Evolutionary conservation across 2,113 vertebrate genomes (phyloP).

Genomic region (Lepidiolamprologus cunningtoni): DNA sequence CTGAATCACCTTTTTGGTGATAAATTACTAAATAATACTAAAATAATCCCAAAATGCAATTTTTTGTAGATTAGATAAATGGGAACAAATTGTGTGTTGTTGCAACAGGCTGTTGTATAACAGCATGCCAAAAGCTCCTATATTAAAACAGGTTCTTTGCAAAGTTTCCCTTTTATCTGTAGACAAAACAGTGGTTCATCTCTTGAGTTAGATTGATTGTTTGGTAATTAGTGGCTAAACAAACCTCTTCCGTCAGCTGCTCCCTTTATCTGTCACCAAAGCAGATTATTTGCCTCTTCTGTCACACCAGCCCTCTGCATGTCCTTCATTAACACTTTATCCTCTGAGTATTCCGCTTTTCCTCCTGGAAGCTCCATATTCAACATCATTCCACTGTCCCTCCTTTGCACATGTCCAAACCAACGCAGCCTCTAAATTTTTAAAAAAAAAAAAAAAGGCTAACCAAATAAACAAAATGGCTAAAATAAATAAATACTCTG

Average conservation of each 20-base stretch:
- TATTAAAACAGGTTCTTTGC: neutral
- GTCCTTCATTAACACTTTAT: neutral
- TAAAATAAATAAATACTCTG: neutral
- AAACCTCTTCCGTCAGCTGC: neutral
- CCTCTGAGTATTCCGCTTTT: neutral
- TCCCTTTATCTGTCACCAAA: neutral
- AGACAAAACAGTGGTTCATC: neutral
- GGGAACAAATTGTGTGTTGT: neutral
- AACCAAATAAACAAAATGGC: neutral
- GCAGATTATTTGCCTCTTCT: neutral
- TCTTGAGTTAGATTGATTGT: neutral
- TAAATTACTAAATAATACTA: neutral
- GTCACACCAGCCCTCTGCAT: neutral
- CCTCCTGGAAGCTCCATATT: neutral
- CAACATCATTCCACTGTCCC: neutral
- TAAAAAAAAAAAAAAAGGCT: neutral
- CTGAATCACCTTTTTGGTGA: neutral
- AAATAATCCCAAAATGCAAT: neutral
- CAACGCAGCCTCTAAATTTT: rapidly evolving
- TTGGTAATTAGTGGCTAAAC: neutral
- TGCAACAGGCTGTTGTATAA: neutral
- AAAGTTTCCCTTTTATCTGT: neutral
- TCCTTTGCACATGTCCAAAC: neutral
- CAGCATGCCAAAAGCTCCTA: neutral
- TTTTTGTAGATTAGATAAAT: neutral